Evolutionary conservation across 1,140 invertebrate genomes (phyloP), one percentile per base, ranked within the genome.

Genomic region (Cyclargus thomasi): DNA sequence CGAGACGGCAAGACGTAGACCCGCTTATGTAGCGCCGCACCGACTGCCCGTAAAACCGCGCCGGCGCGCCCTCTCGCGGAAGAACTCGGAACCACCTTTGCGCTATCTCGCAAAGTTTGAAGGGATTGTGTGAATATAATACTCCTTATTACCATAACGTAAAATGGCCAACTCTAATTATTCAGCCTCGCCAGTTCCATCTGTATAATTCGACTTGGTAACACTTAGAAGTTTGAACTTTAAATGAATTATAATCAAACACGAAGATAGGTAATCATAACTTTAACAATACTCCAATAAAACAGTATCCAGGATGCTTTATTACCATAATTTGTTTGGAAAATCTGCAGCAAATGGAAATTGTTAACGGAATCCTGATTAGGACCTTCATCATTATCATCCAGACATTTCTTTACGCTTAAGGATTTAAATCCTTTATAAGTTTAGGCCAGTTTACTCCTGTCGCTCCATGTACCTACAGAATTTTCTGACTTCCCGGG

Each of bases 31-130:
- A 68, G 74, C 70, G 68, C n/a, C 63, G 62, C 68, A 74, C 76
- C 72, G 76, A 78, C 76, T 78, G 76, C 72, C 71, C 74, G 76
- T 73, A 72, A 0, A 0, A 62, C 18, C 22, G 23, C 53, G 57
- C 57, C 39, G 67, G 64, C 69, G 65, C 72, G 72, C 70, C 72
- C 74, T 70, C 76, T 76, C 36, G 68, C 72, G 74, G 71, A 21
- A 55, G 57, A 23, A 35, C 35, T 29, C n/a, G 53, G 64, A 65
- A 65, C 64, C 57, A 29, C 29, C 35, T 21, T 29, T 29, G 22
- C 39, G 63, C 16, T 21, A 47, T 65, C 7, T 21, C 22, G 39
- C 20, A 22, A 65, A 65, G 14, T 53, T 21, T 53, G 22, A 20
- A 6, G 47, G 22, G n/a, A n/a, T 65, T 53, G 47, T 59, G 55